Evolutionary conservation across 2,888 invertebrate genomes (phyloP), one percentile per base, ranked within the genome.

Genomic region (Xestoiulus laeticollis): DNA sequence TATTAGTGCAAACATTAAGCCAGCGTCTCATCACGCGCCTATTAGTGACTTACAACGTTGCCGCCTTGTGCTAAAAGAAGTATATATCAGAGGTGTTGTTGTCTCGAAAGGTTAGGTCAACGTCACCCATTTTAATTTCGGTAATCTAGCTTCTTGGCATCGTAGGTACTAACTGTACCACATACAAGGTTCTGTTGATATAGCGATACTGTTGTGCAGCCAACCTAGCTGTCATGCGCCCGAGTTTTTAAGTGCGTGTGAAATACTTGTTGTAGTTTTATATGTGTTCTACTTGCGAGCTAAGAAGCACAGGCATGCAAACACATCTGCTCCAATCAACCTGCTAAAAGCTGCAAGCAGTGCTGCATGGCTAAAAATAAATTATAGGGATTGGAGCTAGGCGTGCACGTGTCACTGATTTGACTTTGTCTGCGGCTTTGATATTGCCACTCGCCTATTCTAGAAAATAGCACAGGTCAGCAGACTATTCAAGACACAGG

Each of bases 321-420:
- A 59, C 59, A 59, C 59, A 59, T 59, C 19, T 59, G 59, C 59
- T 59, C 59, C 59, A 59, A 59, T 59, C 59, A 59, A 59, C 59
- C 59, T 59, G 59, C 59, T 59, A 59, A 59, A 59, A 59, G 59
- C 59, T 59, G n/a, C n/a, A 59, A 59, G 59, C 59, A 59, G 59
- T n/a, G 59, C n/a, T n/a, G n/a, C n/a, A 59, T 59, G 59, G 59
- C 59, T 59, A 59, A 59, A 59, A 59, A 59, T 59, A 59, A 59
- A 22, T 59, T 19, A 59, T 59, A 59, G 59, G 59, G 59, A 59
- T 59, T 59, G 14, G 22, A 59, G 59, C 59, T 59, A 22, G n/a
- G 3, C n/a, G 59, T 53, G 59, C 59, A 59, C 59, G 59, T 59
- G 59, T 59, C 59, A 59, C n/a, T 59, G 59, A 59, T 59, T 59